These are phyloP conservation scores for Copidosoma floridanum DNA, from an alignment of 1,140 invertebrate species.

Conservation along the genomic window DNA sequence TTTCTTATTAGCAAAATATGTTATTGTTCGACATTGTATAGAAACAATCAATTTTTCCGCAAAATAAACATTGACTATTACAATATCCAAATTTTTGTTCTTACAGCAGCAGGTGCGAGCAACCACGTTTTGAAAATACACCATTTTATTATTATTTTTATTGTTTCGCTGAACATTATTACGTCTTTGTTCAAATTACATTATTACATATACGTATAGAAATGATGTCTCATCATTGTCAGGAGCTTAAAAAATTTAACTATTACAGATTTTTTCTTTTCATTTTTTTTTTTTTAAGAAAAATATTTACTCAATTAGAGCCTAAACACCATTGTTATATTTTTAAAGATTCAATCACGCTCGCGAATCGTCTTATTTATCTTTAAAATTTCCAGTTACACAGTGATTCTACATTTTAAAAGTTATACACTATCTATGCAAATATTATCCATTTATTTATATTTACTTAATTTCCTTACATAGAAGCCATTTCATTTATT, in stretches of 20 bases:
- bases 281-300: too few species aligned
- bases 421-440: conserved; percentile 18
- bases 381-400: conserved; percentile 12
- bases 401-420: conserved; percentile 14
- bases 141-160: conserved; percentile 10
- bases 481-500: conserved; percentile 21
- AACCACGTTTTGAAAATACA: conserved; percentile 18
- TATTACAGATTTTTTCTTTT: too few species aligned
- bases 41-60: conserved; percentile 15
- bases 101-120: conserved; percentile 9
- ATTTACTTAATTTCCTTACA: not conserved
- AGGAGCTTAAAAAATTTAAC: conserved; percentile 23
- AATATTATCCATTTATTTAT: conserved; percentile 16
- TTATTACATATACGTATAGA: conserved; percentile 16
- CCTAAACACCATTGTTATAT: conserved; percentile 20
- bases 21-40: conserved; percentile 15
- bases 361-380: not conserved
- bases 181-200: conserved; percentile 3
- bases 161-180: too few species aligned
- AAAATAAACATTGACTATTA: conserved; percentile 24
- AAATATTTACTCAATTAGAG: conserved; percentile 22
- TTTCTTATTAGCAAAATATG: conserved; percentile 21
- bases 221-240: conserved; percentile 15
- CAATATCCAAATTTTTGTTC: not conserved
- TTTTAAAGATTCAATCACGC: conserved; percentile 14